A percentile compares a stretch with the other conserved stretches of the same genome.
Conservation (phyloP, 2,113 vertebrate genomes). For the Phrynosoma platyrhinos region DNA sequence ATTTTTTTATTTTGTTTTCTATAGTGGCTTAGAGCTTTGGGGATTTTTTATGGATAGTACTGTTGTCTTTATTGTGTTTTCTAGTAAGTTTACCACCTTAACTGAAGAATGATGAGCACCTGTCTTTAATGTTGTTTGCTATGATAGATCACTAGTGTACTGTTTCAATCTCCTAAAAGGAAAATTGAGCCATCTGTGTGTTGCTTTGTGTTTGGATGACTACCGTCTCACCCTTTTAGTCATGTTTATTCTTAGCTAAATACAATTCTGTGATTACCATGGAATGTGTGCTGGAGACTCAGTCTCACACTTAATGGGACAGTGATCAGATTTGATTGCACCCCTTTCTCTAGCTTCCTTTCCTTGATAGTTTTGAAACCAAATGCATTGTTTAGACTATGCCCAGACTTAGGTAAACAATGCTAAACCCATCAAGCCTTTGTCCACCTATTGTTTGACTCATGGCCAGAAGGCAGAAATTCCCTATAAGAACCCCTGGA, state of each 20-base stretch:
- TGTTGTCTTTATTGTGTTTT: conserved; percentile 8
- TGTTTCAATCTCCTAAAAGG: conserved; percentile 35
- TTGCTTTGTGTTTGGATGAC: conserved; percentile 18
- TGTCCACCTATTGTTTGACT: no score
- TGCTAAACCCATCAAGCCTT: no score
- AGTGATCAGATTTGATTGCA: no score
- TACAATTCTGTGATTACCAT: conserved; percentile 53
- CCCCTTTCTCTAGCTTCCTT: no score
- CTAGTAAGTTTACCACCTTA: conserved; percentile 30
- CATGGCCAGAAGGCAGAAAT: no score
- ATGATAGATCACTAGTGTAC: neutral
- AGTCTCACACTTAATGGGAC: no score
- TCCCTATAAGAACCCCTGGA: no score
- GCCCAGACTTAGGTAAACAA: no score
- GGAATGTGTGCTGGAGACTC: conserved; percentile 5
- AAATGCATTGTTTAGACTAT: no score
- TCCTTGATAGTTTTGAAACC: no score
- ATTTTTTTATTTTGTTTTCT: conserved; percentile 26
- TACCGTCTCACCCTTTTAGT: conserved; percentile 24
- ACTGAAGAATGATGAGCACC: neutral
- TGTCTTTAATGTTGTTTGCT: conserved; percentile 1
- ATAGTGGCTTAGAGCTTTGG: rapidly evolving
- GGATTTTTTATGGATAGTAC: conserved; percentile 26
- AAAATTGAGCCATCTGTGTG: conserved; percentile 49
- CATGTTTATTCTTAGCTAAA: conserved; percentile 49